Evolutionary conservation across 2,888 invertebrate genomes (phyloP).

Genomic region (Rhagonycha fulva): DNA sequence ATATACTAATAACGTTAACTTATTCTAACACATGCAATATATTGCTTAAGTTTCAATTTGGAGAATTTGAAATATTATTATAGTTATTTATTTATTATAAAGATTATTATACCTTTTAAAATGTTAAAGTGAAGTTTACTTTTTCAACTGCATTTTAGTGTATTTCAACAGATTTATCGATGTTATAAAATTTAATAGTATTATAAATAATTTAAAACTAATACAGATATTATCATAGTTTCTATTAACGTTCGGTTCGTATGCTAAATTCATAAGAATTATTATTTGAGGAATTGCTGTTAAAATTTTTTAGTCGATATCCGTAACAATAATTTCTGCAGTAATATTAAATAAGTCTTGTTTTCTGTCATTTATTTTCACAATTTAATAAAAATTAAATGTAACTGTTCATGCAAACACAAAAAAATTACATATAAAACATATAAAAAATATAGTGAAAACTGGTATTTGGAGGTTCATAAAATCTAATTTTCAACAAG

Average conservation of each 20-base stretch:
- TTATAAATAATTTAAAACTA: background rate
- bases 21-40: background rate
- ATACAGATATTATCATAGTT: too few species aligned
- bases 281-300: background rate
- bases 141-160: background rate
- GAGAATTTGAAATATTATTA: background rate
- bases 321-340: too few species aligned
- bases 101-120: too few species aligned
- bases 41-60: background rate
- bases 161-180: background rate
- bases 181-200: background rate
- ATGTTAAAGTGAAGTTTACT: background rate
- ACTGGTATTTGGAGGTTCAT: too few species aligned
- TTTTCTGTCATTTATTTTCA: too few species aligned
- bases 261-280: background rate
- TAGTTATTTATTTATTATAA: background rate
- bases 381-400: too few species aligned
- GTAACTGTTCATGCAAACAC: too few species aligned
- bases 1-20: background rate
- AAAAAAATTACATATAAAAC: too few species aligned
- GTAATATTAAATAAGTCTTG: too few species aligned
- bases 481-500: too few species aligned
- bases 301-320: background rate
- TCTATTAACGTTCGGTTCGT: too few species aligned
- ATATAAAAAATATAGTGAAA: too few species aligned